Evolutionary conservation across 2,797 vertebrate genomes (phyloP).

Genomic region (Petrocephalus schoutedeni): DNA sequence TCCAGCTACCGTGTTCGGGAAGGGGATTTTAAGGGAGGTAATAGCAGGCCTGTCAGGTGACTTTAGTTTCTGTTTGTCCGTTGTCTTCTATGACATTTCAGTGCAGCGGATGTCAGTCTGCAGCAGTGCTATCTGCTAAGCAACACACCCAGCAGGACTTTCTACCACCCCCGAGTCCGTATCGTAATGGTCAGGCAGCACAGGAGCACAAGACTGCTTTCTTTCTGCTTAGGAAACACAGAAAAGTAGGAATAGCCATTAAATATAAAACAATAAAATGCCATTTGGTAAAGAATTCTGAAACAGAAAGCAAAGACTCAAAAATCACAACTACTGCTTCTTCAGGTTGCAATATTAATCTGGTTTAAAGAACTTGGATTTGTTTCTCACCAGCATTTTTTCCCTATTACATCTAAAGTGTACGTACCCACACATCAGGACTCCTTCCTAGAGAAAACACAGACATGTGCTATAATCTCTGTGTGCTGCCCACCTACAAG

Average conservation of each 20-base stretch:
- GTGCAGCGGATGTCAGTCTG: background rate
- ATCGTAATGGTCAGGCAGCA: background rate
- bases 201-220: background rate
- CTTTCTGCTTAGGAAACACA: background rate
- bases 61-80: background rate
- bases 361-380: background rate
- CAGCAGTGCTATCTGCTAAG: background rate
- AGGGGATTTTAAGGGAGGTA: constrained; percentile 8
- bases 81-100: constrained; percentile 17
- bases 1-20: background rate
- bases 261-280: background rate
- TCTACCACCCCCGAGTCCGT: background rate
- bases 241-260: background rate
- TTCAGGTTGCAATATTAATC: background rate
- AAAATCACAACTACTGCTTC: background rate
- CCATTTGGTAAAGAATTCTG: background rate
- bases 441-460: background rate
- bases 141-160: background rate
- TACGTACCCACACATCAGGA: background rate
- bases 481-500: background rate
- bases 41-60: constrained; percentile 21
- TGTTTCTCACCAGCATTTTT: background rate
- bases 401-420: background rate
- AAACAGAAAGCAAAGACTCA: background rate
- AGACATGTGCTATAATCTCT: background rate